Percentiles rank a stretch among this genome's conserved stretches.
phyloP scores from a whole-genome alignment of 2,797 vertebrate genomes.

The Trachurus trachurus region DNA sequence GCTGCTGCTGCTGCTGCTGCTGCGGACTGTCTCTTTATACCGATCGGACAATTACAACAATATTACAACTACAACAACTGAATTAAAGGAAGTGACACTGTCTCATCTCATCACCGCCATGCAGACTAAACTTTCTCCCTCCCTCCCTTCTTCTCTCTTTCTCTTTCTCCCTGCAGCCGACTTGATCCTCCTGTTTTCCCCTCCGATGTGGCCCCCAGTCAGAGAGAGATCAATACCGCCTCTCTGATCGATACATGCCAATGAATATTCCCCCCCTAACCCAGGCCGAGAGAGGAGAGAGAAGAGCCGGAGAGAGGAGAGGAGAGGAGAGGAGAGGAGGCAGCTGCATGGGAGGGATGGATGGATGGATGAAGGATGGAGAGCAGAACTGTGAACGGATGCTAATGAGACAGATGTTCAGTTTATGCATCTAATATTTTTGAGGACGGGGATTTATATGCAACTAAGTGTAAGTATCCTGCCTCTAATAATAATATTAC shows the following conservation, averaged over 20 bases:
- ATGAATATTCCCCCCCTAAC: constrained; percentile 86
- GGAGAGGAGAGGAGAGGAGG: constrained; percentile 46
- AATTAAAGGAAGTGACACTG: not conserved
- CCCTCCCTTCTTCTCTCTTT: no score
- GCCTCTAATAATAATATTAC: not conserved
- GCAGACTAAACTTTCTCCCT: constrained; percentile 70
- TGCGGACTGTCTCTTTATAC: not conserved
- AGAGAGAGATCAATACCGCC: constrained; percentile 85
- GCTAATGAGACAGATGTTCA: constrained; percentile 64
- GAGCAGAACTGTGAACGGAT: constrained; percentile 60
- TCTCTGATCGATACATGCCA: constrained; percentile 89
- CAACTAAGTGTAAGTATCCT: constrained; percentile 54
- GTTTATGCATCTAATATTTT: constrained; percentile 9
- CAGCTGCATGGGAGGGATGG: constrained; percentile 62
- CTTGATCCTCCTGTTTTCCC: constrained; percentile 70
- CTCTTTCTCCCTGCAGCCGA: constrained; percentile 2
- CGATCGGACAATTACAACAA: constrained; percentile 12
- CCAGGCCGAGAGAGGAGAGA: constrained; percentile 45
- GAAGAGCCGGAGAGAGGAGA: constrained; percentile 54
- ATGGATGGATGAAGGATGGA: constrained; percentile 52
- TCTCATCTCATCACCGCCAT: no score
- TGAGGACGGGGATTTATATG: constrained; percentile 22
- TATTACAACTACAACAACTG: not conserved
- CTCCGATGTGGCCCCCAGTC: constrained; percentile 78
- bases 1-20: no score